Evolutionary conservation across 2,797 vertebrate species (phyloP).

Genomic region (Chaetodon trifasciatus): DNA sequence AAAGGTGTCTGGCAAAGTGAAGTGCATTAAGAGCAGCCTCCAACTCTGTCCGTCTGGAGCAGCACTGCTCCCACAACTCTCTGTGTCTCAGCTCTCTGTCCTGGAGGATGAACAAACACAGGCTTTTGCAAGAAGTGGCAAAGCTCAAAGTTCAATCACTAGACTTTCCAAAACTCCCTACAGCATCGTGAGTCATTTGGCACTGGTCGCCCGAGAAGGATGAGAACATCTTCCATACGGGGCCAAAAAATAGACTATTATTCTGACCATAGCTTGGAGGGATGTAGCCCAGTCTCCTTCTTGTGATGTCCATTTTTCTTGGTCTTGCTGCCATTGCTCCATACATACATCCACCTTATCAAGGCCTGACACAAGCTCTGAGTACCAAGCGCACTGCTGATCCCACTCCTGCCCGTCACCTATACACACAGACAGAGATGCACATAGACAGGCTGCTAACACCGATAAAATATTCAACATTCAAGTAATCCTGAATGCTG

Average conservation of each 20-base stretch:
- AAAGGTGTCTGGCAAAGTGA: slow-evolving; percentile 82
- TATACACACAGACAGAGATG: slow-evolving; percentile 64
- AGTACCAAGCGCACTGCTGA: slow-evolving; percentile 82
- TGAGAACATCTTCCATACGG: not conserved
- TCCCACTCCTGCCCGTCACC: slow-evolving; percentile 89
- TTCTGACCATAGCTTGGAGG: slow-evolving; percentile 57
- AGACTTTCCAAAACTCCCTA: not conserved
- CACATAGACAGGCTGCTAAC: slow-evolving; percentile 38
- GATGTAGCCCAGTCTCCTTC: slow-evolving; percentile 56
- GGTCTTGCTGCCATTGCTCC: slow-evolving; percentile 83
- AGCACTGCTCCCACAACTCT: slow-evolving; percentile 83
- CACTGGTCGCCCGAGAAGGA: not conserved
- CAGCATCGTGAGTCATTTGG: slow-evolving; percentile 13
- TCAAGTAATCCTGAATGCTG: slow-evolving; percentile 35
- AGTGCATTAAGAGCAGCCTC: slow-evolving; percentile 82
- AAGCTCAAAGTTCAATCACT: slow-evolving; percentile 9
- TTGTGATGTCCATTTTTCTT: slow-evolving; percentile 72
- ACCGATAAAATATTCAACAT: slow-evolving; percentile 30
- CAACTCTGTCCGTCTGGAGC: slow-evolving; percentile 80
- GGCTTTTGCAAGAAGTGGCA: not conserved
- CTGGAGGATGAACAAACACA: slow-evolving; percentile 48
- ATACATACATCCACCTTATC: slow-evolving; percentile 83
- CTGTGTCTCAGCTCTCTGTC: slow-evolving; percentile 72
- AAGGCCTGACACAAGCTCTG: slow-evolving; percentile 81
- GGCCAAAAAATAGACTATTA: slow-evolving; percentile 7